Evolutionary conservation across 1,140 invertebrate species (phyloP).

Genomic region (Hydropsyche tenuis): DNA sequence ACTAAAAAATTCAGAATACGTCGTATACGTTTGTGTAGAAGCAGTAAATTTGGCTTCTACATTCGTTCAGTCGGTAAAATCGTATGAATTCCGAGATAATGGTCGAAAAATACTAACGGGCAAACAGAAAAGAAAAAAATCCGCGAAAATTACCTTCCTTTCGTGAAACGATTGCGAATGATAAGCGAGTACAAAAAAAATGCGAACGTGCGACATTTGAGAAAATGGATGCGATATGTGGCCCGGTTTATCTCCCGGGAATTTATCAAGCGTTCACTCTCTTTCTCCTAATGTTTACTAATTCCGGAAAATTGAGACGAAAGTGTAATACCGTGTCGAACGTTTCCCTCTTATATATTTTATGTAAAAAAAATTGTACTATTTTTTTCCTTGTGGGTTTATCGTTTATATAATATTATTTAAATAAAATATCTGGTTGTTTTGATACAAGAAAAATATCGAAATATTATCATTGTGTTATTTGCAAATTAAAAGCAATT

Average conservation of each 20-base stretch:
- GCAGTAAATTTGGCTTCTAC: no score
- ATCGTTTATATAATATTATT: no score
- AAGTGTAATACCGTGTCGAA: conserved; percentile 27
- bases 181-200: not conserved
- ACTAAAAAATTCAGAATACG: no score
- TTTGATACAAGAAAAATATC: no score
- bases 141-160: conserved; percentile 7
- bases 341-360: not conserved
- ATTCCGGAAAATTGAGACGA: conserved; percentile 9
- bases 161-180: not conserved
- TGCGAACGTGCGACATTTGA: not conserved
- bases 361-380: no score
- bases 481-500: no score
- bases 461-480: no score
- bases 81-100: not conserved
- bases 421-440: no score
- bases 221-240: not conserved
- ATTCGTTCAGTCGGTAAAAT: no score
- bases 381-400: no score
- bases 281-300: conserved; percentile 20
- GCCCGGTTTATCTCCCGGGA: conserved; percentile 1
- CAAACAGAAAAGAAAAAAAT: not conserved
- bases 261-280: conserved; percentile 9
- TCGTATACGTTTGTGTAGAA: no score
- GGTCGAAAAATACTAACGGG: not conserved